Evolutionary conservation across 2,113 vertebrate species (phyloP).

Genomic region (Phylloscopus trochilus): DNA sequence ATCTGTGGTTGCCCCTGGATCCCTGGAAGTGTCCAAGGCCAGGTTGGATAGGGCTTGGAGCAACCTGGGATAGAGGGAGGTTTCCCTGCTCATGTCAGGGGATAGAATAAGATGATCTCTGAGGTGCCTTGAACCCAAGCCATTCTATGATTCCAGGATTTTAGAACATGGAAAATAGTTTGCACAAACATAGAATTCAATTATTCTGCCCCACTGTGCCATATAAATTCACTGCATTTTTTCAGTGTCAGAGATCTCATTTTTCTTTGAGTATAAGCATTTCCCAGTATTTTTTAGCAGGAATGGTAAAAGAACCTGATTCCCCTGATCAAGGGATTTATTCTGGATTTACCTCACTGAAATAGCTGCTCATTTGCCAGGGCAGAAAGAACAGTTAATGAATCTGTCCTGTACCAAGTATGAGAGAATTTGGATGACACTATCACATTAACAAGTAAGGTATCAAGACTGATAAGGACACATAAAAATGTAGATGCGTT

Average conservation of each 20-base stretch:
- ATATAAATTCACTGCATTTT: background rate
- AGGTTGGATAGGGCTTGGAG: accelerated
- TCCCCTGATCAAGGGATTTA: background rate
- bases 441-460: background rate
- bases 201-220: background rate
- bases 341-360: background rate
- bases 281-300: background rate
- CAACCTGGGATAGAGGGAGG: accelerated
- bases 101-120: accelerated
- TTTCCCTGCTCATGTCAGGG: background rate
- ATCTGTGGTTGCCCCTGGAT: background rate
- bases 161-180: background rate
- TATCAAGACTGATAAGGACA: background rate
- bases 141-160: background rate
- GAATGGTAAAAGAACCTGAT: background rate
- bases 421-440: background rate
- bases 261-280: background rate
- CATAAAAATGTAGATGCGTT: background rate
- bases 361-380: background rate
- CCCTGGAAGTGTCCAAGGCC: background rate
- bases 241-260: background rate
- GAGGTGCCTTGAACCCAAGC: background rate
- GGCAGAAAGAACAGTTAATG: background rate
- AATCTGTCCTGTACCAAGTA: background rate
- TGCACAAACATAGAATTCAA: background rate